phyloP scores from a whole-genome alignment of 92 coral and sea anemone genomes.

The Isaurus tuberculatus region DNA sequence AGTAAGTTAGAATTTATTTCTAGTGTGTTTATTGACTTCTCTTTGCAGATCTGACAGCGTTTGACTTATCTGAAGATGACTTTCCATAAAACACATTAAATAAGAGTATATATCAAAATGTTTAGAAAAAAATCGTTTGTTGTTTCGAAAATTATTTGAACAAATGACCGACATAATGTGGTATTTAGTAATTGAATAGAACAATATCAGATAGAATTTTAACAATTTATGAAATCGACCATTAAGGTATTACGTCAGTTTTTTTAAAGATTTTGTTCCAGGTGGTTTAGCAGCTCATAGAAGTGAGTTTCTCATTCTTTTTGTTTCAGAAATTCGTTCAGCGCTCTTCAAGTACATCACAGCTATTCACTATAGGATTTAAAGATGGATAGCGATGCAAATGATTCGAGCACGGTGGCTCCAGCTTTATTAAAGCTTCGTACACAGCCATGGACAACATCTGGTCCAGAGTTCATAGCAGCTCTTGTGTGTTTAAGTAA shows the following conservation, averaged over 20 bases:
- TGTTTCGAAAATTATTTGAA: neutral
- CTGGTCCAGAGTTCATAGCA: constrained; percentile 30
- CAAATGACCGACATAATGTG: neutral
- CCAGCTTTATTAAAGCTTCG: constrained; percentile 26
- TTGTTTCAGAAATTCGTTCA: neutral
- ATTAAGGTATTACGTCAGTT: constrained; percentile 29
- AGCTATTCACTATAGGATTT: neutral
- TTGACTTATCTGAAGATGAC: neutral
- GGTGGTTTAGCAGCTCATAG: neutral
- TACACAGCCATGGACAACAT: constrained; percentile 47
- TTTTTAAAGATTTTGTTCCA: constrained; percentile 23
- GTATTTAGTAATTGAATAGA: constrained; percentile 39
- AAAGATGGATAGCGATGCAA: neutral
- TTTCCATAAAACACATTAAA: neutral
- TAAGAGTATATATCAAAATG: neutral
- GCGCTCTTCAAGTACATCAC: neutral
- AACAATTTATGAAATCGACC: constrained; percentile 27
- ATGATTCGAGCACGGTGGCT: neutral
- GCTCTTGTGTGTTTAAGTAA: constrained; percentile 39
- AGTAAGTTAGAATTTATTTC: neutral
- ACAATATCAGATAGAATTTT: constrained; percentile 28
- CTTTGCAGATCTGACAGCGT: neutral
- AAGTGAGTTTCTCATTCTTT: neutral
- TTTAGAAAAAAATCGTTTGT: neutral
- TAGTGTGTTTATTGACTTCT: neutral